phyloP scores from a whole-genome alignment of 1,140 invertebrate species.

The Camponotus vicinus region DNA sequence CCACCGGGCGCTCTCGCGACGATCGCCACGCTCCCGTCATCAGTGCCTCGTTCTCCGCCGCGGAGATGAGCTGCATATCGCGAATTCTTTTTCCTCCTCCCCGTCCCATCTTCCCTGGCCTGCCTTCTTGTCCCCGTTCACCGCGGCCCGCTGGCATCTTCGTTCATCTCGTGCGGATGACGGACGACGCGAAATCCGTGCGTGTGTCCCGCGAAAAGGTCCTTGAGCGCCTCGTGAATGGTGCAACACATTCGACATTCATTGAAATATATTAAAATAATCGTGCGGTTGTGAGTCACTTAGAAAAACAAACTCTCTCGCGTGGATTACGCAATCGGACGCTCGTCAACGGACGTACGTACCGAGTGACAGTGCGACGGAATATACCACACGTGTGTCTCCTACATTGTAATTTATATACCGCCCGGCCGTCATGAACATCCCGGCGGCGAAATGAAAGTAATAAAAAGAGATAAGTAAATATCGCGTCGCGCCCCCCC shows the following conservation, averaged over 20 bases:
- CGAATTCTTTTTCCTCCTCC: neutral
- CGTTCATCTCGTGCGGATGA: neutral
- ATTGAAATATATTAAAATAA: constrained; percentile 67
- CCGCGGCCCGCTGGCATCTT: neutral
- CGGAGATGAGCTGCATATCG: constrained; percentile 47
- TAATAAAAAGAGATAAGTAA: constrained; percentile 63
- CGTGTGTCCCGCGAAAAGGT: neutral
- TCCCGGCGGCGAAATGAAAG: constrained; percentile 55
- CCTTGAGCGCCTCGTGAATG: constrained; percentile 45
- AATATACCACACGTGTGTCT: constrained; percentile 53
- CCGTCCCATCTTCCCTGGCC: too few species aligned
- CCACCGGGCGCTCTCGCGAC: constrained; percentile 36
- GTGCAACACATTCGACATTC: constrained; percentile 59
- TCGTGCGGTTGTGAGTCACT: constrained; percentile 62
- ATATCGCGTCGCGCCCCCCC: constrained; percentile 1
- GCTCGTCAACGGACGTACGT: constrained; percentile 37
- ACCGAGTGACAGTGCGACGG: constrained; percentile 30
- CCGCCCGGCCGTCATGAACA: constrained; percentile 45
- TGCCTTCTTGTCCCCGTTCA: neutral
- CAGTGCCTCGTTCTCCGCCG: constrained; percentile 58
- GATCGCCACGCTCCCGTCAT: constrained; percentile 49
- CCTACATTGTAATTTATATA: constrained; percentile 67
- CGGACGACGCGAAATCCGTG: constrained; percentile 3
- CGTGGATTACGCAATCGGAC: constrained; percentile 62
- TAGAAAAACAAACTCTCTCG: constrained; percentile 68